phyloP scores from a whole-genome alignment of 2,113 vertebrate species.

The Siphamia tubifer region DNA sequence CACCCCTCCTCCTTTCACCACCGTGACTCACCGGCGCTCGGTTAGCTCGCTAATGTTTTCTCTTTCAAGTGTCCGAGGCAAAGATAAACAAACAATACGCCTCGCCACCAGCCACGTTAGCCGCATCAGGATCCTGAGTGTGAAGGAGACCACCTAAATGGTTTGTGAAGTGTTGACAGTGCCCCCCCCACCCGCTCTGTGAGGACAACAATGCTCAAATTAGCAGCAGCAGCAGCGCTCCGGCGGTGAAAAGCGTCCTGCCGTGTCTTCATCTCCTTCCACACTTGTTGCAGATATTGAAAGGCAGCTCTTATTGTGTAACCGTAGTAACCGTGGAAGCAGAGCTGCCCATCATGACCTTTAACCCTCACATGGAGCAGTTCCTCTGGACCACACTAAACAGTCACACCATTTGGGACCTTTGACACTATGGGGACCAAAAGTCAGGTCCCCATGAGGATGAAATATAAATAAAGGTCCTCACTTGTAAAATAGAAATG shows the following conservation, averaged over 20 bases:
- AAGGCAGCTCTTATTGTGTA: not conserved
- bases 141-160: conserved; percentile 26
- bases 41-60: conserved; percentile 22
- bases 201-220: not conserved
- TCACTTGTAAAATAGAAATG: no score
- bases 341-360: no score
- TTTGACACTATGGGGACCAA: no score
- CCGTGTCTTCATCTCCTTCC: not conserved
- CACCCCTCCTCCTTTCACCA: not conserved
- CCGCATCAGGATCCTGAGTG: conserved; percentile 25
- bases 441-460: no score
- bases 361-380: no score
- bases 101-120: conserved; percentile 17
- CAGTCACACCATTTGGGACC: no score
- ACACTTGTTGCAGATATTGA: not conserved
- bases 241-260: not conserved
- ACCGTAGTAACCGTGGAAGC: not conserved
- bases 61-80: conserved; percentile 4
- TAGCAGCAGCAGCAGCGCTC: no score
- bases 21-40: not conserved
- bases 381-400: no score
- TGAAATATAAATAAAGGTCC: no score
- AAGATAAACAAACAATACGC: conserved; percentile 32
- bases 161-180: conserved; percentile 40
- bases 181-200: not conserved